phyloP scores from a whole-genome alignment of 2,113 vertebrate genomes.

The Pachycephala philippinensis region DNA sequence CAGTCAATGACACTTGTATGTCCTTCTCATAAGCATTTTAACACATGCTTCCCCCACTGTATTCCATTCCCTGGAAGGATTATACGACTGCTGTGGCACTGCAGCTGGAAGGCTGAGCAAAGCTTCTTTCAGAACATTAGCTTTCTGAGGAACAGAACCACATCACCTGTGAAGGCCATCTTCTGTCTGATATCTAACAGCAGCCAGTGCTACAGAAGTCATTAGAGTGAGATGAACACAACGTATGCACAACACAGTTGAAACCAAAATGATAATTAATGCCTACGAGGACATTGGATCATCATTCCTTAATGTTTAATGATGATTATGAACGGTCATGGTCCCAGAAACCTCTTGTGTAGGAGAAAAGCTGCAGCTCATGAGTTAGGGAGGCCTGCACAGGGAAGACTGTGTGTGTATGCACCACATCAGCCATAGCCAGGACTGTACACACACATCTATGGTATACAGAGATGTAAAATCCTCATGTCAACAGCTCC shows the following conservation, averaged over 20 bases:
- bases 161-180: neutral
- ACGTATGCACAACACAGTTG: rapidly evolving
- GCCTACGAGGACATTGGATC: neutral
- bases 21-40: neutral
- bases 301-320: neutral
- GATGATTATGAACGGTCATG: neutral
- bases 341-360: neutral
- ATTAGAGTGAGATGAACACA: neutral
- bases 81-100: neutral
- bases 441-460: neutral
- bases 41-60: neutral
- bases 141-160: neutral
- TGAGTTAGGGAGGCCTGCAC: neutral
- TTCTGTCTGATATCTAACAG: neutral
- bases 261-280: neutral
- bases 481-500: neutral
- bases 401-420: rapidly evolving
- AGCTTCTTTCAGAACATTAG: neutral
- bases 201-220: neutral
- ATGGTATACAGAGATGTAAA: neutral
- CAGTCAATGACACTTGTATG: neutral
- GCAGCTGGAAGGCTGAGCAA: neutral
- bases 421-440: neutral
- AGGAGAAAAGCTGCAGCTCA: neutral
- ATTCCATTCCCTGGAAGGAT: neutral